These are phyloP conservation scores for Aphelocoma californica DNA, from an alignment of 2,797 vertebrate genomes.

Conservation along the genomic window DNA sequence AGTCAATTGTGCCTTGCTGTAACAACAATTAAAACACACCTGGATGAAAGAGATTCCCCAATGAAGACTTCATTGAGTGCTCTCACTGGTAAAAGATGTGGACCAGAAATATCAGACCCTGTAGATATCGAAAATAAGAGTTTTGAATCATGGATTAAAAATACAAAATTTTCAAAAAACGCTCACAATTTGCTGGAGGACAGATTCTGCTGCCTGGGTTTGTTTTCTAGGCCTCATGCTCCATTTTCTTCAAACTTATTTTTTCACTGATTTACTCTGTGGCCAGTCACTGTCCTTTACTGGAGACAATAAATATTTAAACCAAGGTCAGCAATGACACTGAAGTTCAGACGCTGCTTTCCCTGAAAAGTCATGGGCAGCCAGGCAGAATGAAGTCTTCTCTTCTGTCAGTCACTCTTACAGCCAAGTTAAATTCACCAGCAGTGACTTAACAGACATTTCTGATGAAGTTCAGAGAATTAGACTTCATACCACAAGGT, in stretches of 20 bases:
- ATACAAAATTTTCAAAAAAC: not conserved
- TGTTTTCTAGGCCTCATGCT: not conserved
- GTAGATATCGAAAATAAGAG: not conserved
- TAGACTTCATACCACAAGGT: not conserved
- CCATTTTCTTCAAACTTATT: not conserved
- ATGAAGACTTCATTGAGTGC: conserved; percentile 98
- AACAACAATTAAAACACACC: conserved; percentile 75
- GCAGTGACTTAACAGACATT: not conserved
- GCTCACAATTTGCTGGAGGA: not conserved
- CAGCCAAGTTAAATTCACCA: not conserved
- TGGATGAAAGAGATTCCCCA: conserved; percentile 95
- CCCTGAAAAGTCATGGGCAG: not conserved
- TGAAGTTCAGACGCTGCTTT: not conserved
- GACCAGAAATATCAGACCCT: conserved; percentile 75
- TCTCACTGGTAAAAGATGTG: conserved; percentile 88
- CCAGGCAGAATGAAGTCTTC: not conserved
- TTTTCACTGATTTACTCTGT: not conserved
- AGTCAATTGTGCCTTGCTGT: not conserved
- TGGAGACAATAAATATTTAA: not conserved
- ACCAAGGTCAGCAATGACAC: not conserved
- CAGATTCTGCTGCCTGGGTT: not conserved
- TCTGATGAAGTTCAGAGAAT: not conserved
- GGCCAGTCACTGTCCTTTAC: not conserved
- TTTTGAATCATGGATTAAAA: not conserved
- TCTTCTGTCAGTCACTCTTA: not conserved